Conservation (phyloP, 2,888 invertebrate species). For the Tetranychus truncatus region DNA sequence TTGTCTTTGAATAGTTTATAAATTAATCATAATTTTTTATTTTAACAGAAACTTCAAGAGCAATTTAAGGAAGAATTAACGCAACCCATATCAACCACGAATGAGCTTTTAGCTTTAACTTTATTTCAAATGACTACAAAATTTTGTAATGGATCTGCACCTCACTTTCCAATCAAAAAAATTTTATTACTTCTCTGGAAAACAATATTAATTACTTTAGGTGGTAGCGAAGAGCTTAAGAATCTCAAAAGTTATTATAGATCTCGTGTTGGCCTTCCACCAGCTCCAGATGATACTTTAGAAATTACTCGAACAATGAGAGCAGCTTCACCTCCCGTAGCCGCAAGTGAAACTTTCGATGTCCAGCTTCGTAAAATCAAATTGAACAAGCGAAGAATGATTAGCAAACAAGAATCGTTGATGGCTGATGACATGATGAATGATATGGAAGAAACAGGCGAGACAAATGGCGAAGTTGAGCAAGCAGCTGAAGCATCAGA, state of each 20-base stretch:
- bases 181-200: conserved; percentile 89
- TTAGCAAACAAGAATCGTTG: conserved; percentile 78
- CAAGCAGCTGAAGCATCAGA: conserved; percentile 35
- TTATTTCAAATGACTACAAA: conserved; percentile 86
- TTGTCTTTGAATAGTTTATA: neutral
- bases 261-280: conserved; percentile 49
- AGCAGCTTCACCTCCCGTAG: conserved; percentile 82
- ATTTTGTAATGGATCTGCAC: conserved; percentile 83
- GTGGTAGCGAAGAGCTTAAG: conserved; percentile 67
- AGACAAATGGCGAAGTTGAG: conserved; percentile 43
- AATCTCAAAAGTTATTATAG: conserved; percentile 45
- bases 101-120: conserved; percentile 69
- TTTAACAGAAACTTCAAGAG: conserved; percentile 14
- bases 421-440: neutral
- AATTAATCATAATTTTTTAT: too few species aligned
- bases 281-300: conserved; percentile 73
- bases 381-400: conserved; percentile 38
- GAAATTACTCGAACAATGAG: conserved; percentile 84
- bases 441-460: conserved; percentile 31
- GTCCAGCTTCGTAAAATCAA: conserved; percentile 52
- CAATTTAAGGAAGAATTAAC: conserved; percentile 24
- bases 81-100: conserved; percentile 40
- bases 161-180: conserved; percentile 97
- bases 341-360: conserved; percentile 69
- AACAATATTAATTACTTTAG: conserved; percentile 66